Conservation (phyloP, 2,888 invertebrate species). For the Caenorhabditis sp. region DNA sequence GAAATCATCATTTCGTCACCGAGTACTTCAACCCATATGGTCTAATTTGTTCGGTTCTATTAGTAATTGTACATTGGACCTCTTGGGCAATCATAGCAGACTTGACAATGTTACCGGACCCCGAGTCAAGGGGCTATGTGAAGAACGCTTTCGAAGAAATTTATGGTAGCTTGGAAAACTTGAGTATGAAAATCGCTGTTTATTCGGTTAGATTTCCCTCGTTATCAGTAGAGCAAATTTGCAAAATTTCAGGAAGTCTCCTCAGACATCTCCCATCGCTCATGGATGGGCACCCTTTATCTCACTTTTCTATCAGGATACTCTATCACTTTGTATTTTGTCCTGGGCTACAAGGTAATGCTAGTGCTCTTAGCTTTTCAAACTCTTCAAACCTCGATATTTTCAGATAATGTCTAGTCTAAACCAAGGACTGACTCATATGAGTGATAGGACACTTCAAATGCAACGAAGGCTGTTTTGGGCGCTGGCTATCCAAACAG, state of each 20-base stretch:
- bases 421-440: conserved; percentile 1
- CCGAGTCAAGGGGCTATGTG: not conserved
- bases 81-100: not conserved
- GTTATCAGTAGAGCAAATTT: not conserved
- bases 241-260: not conserved
- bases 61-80: not conserved
- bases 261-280: not conserved
- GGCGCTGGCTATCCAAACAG: not conserved
- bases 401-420: conserved; percentile 3
- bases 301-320: not conserved
- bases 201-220: not conserved
- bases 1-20: not conserved
- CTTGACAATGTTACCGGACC: not conserved
- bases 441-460: conserved; percentile 29
- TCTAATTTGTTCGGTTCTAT: not conserved
- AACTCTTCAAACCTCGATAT: not conserved
- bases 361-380: no score
- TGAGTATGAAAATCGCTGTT: not conserved
- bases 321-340: conserved; percentile 19
- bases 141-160: not conserved
- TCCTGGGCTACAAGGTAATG: conserved; percentile 6
- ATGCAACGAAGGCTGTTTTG: conserved; percentile 15
- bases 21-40: conserved; percentile 11
- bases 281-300: not conserved
- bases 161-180: not conserved